Evolutionary conservation across 2,113 vertebrate species (phyloP).

Genomic region (Ondatra zibethicus): DNA sequence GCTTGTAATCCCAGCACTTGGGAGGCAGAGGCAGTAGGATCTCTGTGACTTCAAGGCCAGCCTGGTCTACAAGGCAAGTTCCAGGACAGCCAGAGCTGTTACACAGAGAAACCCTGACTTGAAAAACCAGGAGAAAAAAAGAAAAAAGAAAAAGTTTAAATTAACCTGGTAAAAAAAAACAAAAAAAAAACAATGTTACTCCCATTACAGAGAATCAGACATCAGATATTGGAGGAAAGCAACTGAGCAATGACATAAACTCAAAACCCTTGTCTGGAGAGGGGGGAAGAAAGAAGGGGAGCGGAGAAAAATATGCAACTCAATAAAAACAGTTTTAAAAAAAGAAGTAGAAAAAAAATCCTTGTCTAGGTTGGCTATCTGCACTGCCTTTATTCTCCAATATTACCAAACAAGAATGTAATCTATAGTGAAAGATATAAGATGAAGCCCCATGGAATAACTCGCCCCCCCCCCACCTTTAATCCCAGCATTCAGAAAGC

Average conservation of each 20-base stretch:
- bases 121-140: no score
- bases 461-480: background rate
- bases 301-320: no score
- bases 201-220: background rate
- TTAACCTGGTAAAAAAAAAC: background rate
- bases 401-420: constrained; percentile 14
- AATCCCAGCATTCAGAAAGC: background rate
- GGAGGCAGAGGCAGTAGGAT: background rate
- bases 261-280: background rate
- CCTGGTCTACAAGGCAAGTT: background rate
- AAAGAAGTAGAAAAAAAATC: no score
- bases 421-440: background rate
- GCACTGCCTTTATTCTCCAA: background rate
- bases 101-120: no score
- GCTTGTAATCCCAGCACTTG: background rate
- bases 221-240: background rate
- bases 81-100: background rate
- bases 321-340: no score
- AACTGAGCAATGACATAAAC: background rate
- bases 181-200: background rate
- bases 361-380: background rate
- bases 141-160: background rate
- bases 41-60: background rate
- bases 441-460: background rate
- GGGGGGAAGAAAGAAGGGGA: no score